Evolutionary conservation across 2,113 vertebrate genomes (phyloP).

Genomic region (Dipodomys merriami): DNA sequence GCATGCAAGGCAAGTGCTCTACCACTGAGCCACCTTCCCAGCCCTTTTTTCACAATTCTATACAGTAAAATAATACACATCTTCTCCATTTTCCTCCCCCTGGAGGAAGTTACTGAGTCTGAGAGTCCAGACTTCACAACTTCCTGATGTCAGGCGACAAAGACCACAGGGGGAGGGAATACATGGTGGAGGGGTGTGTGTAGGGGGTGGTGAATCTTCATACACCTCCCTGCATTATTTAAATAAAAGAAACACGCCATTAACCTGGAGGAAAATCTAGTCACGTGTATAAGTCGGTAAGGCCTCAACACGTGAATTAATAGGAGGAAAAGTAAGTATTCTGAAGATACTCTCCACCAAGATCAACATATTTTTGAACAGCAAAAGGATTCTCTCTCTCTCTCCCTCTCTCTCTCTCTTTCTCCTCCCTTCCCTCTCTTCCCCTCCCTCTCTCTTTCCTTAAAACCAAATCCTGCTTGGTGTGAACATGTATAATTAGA

Average conservation of each 20-base stretch:
- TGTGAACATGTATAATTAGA: slow-evolving; percentile 91
- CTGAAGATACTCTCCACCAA: slow-evolving; percentile 22
- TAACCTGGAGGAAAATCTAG: not conserved
- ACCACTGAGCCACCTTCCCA: too few species aligned
- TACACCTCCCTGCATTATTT: not conserved
- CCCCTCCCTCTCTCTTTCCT: slow-evolving; percentile 45
- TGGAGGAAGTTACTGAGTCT: not conserved
- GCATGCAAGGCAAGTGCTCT: too few species aligned
- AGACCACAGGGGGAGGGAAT: not conserved
- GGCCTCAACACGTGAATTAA: slow-evolving; percentile 31
- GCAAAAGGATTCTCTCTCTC: not conserved
- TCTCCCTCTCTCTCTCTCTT: too few species aligned
- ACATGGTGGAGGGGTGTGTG: too few species aligned
- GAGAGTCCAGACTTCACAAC: not conserved
- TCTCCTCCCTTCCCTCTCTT: not conserved
- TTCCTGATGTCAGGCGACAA: too few species aligned
- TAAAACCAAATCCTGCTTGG: slow-evolving; percentile 82
- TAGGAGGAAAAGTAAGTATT: slow-evolving; percentile 19
- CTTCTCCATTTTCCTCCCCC: not conserved
- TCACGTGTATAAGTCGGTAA: slow-evolving; percentile 4
- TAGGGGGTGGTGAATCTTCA: not conserved
- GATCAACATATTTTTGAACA: slow-evolving; percentile 49
- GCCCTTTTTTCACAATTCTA: not conserved
- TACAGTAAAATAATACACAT: not conserved
- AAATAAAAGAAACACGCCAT: slow-evolving; percentile 34